A percentile compares a stretch with the other conserved stretches of the same genome.
Evolutionary conservation across 2,888 invertebrate species (phyloP).

Genomic region (Andrena bucephala): DNA sequence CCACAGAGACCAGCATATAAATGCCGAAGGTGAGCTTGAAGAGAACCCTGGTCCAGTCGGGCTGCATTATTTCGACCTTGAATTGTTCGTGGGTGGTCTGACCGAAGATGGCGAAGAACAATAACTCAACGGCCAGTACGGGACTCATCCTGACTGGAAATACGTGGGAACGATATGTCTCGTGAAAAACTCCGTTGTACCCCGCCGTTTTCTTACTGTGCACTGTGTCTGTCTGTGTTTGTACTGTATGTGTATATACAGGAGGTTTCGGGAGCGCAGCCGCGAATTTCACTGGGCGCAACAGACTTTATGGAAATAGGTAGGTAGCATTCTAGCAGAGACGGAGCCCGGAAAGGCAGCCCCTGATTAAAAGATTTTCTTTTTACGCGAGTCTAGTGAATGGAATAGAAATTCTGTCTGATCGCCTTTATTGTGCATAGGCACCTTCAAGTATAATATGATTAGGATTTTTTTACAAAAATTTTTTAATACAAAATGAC

Average conservation of each 20-base stretch:
- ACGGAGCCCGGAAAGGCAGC: no score
- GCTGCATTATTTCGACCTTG: conserved; percentile 90
- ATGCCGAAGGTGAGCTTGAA: conserved; percentile 96
- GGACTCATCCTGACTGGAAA: conserved; percentile 96
- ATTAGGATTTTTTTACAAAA: no score
- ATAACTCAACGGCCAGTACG: conserved; percentile 96
- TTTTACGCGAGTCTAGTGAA: no score
- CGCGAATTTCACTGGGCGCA: no score
- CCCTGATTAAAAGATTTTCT: no score
- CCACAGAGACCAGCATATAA: conserved; percentile 99
- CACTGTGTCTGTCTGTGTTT: conserved; percentile 28
- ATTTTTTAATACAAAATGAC: no score
- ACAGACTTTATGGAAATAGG: no score
- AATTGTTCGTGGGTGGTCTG: conserved; percentile 94
- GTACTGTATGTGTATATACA: neutral
- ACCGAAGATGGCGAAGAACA: conserved; percentile 99
- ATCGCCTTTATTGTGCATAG: no score
- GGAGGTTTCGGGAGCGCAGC: neutral
- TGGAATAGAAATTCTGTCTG: no score
- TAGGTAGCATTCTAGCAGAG: no score
- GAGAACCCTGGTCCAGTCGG: conserved; percentile 93
- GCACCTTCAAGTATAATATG: no score
- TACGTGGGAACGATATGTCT: conserved; percentile 68
- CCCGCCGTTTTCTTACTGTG: conserved; percentile 21
- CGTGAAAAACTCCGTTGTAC: conserved; percentile 47